These are phyloP conservation scores for Prunella fulvescens DNA, from an alignment of 2,113 vertebrate species.

Conservation along the genomic window DNA sequence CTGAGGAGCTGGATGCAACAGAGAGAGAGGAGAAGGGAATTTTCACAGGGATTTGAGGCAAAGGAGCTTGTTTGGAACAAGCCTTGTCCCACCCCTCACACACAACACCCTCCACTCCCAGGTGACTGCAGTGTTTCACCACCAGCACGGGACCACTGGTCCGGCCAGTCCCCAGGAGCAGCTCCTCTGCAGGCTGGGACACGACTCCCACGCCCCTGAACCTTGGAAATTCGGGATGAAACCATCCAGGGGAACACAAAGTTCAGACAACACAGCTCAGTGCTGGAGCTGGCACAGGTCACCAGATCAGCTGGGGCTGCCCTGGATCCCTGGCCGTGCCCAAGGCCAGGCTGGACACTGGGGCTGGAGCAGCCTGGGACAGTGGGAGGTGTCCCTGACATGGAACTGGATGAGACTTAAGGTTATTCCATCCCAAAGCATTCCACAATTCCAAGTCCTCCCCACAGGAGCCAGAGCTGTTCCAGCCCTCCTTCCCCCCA, in stretches of 20 bases:
- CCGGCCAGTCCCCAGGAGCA: not conserved
- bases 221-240: accelerated
- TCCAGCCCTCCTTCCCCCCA: no score
- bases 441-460: not conserved
- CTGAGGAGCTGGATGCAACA: accelerated
- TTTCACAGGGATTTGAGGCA: not conserved
- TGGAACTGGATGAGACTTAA: not conserved
- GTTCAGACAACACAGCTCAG: not conserved
- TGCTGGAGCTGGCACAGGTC: accelerated
- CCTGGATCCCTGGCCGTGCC: not conserved
- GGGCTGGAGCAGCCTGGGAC: not conserved
- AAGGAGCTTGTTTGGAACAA: not conserved
- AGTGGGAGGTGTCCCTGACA: not conserved
- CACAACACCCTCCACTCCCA: not conserved
- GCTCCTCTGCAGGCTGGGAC: not conserved
- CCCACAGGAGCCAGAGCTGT: not conserved
- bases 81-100: not conserved
- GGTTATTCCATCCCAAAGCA: not conserved
- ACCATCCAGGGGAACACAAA: not conserved
- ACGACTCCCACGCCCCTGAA: accelerated
- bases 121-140: not conserved
- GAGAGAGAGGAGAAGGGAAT: not conserved
- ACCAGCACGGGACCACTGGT: accelerated
- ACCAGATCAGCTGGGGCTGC: not conserved
- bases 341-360: not conserved